These are phyloP conservation scores for Rhabdornis inornatus DNA, from an alignment of 2,113 vertebrate species.

Conservation along the genomic window DNA sequence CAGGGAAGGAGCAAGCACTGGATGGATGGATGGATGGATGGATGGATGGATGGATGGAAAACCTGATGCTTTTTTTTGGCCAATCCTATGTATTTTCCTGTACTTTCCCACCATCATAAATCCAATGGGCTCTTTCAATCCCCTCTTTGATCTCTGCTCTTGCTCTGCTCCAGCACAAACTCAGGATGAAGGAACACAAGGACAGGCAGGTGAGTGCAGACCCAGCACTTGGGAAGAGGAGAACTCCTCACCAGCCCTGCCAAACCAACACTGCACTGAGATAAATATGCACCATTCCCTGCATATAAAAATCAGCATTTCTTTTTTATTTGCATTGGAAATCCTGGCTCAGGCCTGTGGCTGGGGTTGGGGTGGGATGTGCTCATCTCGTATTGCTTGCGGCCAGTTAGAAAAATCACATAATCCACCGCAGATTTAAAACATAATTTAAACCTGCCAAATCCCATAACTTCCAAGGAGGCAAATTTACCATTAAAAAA, in stretches of 20 bases:
- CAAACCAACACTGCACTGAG: slow-evolving; percentile 62
- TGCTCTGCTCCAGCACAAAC: background rate
- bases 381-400: background rate
- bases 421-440: slow-evolving; percentile 38
- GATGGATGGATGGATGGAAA: background rate
- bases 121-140: background rate
- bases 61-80: background rate
- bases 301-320: background rate
- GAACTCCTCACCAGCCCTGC: background rate
- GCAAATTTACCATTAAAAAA: slow-evolving; percentile 32
- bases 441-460: slow-evolving; percentile 49
- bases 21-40: background rate
- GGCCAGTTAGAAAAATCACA: slow-evolving; percentile 18
- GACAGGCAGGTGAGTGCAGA: background rate
- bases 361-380: background rate
- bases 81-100: fast-evolving
- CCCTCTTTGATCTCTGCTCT: background rate
- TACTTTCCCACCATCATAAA: background rate
- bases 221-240: background rate
- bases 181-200: fast-evolving
- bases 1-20: fast-evolving
- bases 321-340: background rate
- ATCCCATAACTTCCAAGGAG: slow-evolving; percentile 44
- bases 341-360: background rate
- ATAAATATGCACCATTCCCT: slow-evolving; percentile 53